Evolutionary conservation across 37 sponge, comb jelly and placozoan species (phyloP).

Genomic region (Amphimedon queenslandica): DNA sequence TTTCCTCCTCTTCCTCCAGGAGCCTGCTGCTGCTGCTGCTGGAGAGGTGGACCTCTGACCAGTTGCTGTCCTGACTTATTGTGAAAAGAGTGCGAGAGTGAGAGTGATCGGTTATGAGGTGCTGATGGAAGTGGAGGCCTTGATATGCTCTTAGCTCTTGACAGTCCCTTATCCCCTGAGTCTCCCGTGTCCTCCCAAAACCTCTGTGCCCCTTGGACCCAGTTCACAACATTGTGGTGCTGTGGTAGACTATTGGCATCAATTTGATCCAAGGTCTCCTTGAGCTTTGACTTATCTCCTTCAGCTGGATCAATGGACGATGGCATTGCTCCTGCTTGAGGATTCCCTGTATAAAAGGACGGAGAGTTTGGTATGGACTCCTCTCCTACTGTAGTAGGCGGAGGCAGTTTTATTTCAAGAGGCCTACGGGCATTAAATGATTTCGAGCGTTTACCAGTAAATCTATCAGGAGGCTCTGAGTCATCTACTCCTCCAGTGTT

Average conservation of each 20-base stretch:
- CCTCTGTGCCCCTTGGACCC: neutral
- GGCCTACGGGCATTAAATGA: neutral
- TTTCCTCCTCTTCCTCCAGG: neutral
- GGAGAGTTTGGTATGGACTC: slow-evolving; percentile 8
- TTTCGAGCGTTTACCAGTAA: neutral
- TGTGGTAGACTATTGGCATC: neutral
- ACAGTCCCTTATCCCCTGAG: neutral
- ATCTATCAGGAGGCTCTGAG: neutral
- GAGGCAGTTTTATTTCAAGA: slow-evolving; percentile 2
- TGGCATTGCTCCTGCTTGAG: neutral
- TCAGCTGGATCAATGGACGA: neutral
- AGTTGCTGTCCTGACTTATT: neutral
- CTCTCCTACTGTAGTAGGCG: neutral
- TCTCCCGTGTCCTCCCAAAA: slow-evolving; percentile 7
- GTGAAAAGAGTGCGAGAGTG: neutral
- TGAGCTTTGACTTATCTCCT: neutral
- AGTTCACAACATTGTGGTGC: neutral
- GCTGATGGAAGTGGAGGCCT: neutral
- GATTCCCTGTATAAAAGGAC: neutral
- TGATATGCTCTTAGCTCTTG: neutral
- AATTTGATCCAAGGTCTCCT: neutral
- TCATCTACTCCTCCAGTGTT: too few species aligned
- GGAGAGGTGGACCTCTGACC: neutral
- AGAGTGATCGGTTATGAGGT: neutral
- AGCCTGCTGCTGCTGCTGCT: neutral